Conservation (phyloP, 2,888 invertebrate genomes). For the Bursaphelenchus okinawaensis region DNA sequence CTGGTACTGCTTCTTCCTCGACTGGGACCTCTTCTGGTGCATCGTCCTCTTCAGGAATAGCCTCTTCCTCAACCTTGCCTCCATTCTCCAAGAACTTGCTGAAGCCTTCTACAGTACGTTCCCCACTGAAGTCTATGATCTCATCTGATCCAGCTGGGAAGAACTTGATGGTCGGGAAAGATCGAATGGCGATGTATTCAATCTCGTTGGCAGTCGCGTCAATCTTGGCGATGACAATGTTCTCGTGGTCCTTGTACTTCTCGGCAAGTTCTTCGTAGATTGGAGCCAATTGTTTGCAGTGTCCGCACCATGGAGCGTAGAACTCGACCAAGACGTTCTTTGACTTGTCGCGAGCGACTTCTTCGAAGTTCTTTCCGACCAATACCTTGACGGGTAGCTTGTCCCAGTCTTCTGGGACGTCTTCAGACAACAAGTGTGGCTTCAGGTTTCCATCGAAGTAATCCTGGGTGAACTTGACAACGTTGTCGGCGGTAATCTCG, state of each 20-base stretch:
- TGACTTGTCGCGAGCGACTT: slow-evolving; percentile 76
- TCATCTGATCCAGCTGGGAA: slow-evolving; percentile 88
- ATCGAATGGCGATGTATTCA: slow-evolving; percentile 56
- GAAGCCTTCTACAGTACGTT: slow-evolving; percentile 85
- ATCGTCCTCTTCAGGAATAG: neutral
- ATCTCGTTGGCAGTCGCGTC: slow-evolving; percentile 92
- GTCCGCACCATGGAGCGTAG: slow-evolving; percentile 66
- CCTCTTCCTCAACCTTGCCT: slow-evolving; percentile 64
- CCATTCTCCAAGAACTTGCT: slow-evolving; percentile 86
- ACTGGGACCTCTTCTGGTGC: slow-evolving; percentile 20
- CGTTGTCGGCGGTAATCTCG: slow-evolving; percentile 67
- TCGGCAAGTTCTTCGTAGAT: slow-evolving; percentile 92
- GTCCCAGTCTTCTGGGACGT: slow-evolving; percentile 93
- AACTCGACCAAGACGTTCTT: slow-evolving; percentile 97
- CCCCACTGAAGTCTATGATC: slow-evolving; percentile 83
- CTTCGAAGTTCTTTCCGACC: slow-evolving; percentile 90
- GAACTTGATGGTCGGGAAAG: slow-evolving; percentile 81
- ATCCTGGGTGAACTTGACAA: slow-evolving; percentile 75
- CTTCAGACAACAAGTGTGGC: slow-evolving; percentile 87
- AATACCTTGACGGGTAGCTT: slow-evolving; percentile 82
- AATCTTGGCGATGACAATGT: slow-evolving; percentile 91
- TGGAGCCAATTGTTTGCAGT: slow-evolving; percentile 91
- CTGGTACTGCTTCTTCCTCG: slow-evolving; percentile 49
- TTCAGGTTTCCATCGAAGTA: slow-evolving; percentile 88
- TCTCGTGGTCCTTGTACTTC: slow-evolving; percentile 76